A percentile compares a stretch with the other conserved stretches of the same genome.
These are phyloP conservation scores for Actinia equina DNA, from an alignment of 64 coral and sea anemone genomes.

Conservation along the genomic window DNA sequence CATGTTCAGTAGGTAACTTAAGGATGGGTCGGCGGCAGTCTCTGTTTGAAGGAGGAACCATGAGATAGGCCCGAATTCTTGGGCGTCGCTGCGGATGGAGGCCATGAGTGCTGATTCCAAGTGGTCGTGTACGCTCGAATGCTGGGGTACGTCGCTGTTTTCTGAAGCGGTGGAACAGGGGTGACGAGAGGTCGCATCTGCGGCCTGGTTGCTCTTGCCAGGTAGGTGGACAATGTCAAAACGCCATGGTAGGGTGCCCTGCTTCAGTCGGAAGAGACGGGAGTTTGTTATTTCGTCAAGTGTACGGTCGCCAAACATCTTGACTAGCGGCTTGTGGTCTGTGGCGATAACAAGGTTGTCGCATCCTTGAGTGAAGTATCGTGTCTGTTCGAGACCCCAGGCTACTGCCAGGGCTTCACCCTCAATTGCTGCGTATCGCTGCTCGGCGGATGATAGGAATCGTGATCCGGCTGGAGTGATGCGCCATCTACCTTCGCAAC, in stretches of 20 bases:
- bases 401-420: conserved; percentile 31
- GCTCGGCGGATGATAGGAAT: conserved; percentile 32
- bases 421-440: conserved; percentile 34
- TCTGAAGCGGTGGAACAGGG: background rate
- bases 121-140: background rate
- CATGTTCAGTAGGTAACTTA: conserved; percentile 18
- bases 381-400: conserved; percentile 31
- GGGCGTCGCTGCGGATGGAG: background rate
- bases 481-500: conserved; percentile 24
- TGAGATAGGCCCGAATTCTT: conserved; percentile 12
- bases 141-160: background rate
- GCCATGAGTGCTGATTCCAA: conserved; percentile 18
- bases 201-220: conserved; percentile 7
- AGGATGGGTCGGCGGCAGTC: conserved; percentile 1
- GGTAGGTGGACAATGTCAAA: conserved; percentile 13
- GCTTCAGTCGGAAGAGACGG: conserved; percentile 23
- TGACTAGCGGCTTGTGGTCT: conserved; percentile 20
- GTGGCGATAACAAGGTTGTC: conserved; percentile 27
- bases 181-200: conserved; percentile 20
- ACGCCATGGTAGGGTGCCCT: conserved; percentile 24
- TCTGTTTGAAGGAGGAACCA: conserved; percentile 11
- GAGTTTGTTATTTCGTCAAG: conserved; percentile 32
- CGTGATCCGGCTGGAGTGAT: conserved; percentile 30
- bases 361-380: conserved; percentile 26
- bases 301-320: conserved; percentile 16